phyloP scores from a whole-genome alignment of 2,797 vertebrate species.

The Chaetodon trifasciatus region DNA sequence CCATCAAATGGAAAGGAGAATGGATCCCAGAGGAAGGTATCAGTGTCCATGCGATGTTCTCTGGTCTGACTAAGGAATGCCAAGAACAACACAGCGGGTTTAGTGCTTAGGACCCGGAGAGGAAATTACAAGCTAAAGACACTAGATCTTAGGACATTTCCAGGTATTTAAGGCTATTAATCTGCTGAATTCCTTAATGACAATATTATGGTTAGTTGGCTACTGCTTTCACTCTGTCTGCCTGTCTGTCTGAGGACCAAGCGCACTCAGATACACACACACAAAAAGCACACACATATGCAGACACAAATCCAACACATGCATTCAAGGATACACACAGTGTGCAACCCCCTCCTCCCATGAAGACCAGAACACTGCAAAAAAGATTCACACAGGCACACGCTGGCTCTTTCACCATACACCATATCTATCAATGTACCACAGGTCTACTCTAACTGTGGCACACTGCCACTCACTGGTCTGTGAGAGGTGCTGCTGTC shows the following conservation, averaged over 20 bases:
- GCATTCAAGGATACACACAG: slow-evolving; percentile 20
- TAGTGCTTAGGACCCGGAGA: slow-evolving; percentile 78
- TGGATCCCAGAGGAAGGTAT: slow-evolving; percentile 84
- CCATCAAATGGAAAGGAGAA: slow-evolving; percentile 79
- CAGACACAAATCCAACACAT: slow-evolving; percentile 28
- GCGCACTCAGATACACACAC: slow-evolving; percentile 7
- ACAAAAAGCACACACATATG: slow-evolving; percentile 5
- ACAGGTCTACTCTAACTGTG: slow-evolving; percentile 69
- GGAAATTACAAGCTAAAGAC: slow-evolving; percentile 80
- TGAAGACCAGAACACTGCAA: slow-evolving; percentile 9
- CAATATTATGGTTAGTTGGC: slow-evolving; percentile 75
- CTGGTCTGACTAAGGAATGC: slow-evolving; percentile 69
- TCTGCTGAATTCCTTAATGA: slow-evolving; percentile 80
- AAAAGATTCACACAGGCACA: slow-evolving; percentile 22
- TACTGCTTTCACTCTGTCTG: slow-evolving; percentile 67
- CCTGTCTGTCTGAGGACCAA: slow-evolving; percentile 39
- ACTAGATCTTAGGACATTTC: slow-evolving; percentile 79
- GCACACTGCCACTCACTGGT: slow-evolving; percentile 85
- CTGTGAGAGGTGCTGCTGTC: slow-evolving; percentile 74
- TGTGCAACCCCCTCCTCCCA: background rate
- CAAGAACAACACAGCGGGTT: slow-evolving; percentile 85
- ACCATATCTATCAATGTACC: slow-evolving; percentile 14
- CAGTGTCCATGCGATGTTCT: slow-evolving; percentile 77
- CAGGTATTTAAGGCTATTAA: slow-evolving; percentile 81
- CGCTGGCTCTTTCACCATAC: slow-evolving; percentile 25